A percentile compares a stretch with the other conserved stretches of the same genome.
Conservation (phyloP, 2,888 invertebrate species). For the Andrena trimmerana region DNA sequence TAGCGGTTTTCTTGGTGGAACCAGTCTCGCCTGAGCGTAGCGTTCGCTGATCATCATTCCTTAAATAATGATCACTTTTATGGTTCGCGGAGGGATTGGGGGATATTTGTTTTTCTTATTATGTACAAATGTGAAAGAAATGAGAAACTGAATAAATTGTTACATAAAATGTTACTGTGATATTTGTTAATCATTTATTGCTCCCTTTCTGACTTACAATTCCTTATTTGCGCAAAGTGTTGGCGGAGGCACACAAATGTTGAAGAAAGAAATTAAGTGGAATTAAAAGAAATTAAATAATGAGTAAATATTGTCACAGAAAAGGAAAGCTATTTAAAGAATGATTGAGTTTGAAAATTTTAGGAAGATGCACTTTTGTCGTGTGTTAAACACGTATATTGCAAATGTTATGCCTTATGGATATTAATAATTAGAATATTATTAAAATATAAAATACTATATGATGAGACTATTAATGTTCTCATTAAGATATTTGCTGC, state of each 20-base stretch:
- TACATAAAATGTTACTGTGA: constrained; percentile 80
- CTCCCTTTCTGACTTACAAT: neutral
- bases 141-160: constrained; percentile 81
- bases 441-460: too few species aligned
- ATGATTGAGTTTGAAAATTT: too few species aligned
- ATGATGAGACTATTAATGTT: too few species aligned
- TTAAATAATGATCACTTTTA: constrained; percentile 29
- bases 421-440: too few species aligned
- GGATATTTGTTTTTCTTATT: constrained; percentile 49
- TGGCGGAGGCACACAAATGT: neutral
- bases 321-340: too few species aligned
- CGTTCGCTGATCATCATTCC: constrained; percentile 51
- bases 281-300: neutral
- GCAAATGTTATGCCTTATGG: too few species aligned
- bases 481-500: too few species aligned
- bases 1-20: constrained; percentile 74
- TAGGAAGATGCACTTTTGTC: too few species aligned
- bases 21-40: constrained; percentile 77
- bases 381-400: too few species aligned
- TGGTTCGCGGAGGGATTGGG: constrained; percentile 29
- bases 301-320: too few species aligned
- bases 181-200: constrained; percentile 18
- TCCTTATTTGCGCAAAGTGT: neutral
- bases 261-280: neutral
- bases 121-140: constrained; percentile 69